Evolutionary conservation across 2,888 invertebrate species (phyloP).

Genomic region (Pammene fasciana): DNA sequence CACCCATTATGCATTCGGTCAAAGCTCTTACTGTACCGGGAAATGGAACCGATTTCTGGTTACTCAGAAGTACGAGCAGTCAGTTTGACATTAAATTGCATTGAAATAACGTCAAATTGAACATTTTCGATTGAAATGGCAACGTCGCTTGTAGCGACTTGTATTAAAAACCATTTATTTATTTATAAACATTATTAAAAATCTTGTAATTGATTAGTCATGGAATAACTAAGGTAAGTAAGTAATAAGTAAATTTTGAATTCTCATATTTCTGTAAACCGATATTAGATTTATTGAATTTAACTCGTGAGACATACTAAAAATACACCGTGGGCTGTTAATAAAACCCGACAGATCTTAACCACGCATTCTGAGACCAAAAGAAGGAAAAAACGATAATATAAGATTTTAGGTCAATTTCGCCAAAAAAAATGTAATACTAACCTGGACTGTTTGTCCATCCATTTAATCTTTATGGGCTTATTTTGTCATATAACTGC

Average conservation of each 20-base stretch:
- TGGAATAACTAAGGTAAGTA: neutral
- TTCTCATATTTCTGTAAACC: neutral
- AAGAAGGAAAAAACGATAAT: too few species aligned
- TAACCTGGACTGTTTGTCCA: too few species aligned
- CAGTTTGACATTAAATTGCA: slow-evolving; percentile 25
- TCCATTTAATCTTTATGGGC: too few species aligned
- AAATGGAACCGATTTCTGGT: slow-evolving; percentile 52
- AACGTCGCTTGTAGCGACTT: slow-evolving; percentile 18
- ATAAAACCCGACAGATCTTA: too few species aligned
- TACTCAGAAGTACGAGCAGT: slow-evolving; percentile 54
- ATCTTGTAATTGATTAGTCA: slow-evolving; percentile 19
- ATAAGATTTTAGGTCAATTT: too few species aligned
- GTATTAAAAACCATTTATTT: too few species aligned
- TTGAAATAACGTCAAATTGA: slow-evolving; percentile 10
- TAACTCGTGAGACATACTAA: too few species aligned
- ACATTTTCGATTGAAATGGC: slow-evolving; percentile 17
- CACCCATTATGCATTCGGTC: slow-evolving; percentile 75
- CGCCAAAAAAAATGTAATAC: too few species aligned
- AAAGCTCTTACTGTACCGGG: slow-evolving; percentile 66
- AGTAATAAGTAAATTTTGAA: neutral
- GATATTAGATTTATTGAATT: neutral
- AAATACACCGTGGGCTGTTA: too few species aligned
- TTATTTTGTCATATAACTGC: too few species aligned
- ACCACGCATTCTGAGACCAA: too few species aligned
- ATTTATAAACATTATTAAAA: too few species aligned